phyloP scores from a whole-genome alignment of 2,113 vertebrate genomes.

The Indicator indicator region DNA sequence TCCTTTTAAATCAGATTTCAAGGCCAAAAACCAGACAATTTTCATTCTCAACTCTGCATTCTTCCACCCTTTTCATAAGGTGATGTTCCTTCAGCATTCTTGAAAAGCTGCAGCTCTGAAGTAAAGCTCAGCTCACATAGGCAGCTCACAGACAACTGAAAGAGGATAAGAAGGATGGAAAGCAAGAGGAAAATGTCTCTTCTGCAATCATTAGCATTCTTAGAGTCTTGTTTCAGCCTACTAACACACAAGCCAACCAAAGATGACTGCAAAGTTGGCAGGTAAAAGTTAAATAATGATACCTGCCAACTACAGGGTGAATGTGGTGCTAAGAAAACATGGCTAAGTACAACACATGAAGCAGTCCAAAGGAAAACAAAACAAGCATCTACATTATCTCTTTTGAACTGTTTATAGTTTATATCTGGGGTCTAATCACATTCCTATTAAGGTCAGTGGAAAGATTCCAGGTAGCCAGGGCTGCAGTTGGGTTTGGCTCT shows the following conservation, averaged over 20 bases:
- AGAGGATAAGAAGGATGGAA: not conserved
- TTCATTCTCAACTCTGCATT: not conserved
- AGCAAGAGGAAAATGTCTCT: not conserved
- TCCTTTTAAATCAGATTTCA: not conserved
- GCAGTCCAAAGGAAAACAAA: not conserved
- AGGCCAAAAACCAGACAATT: not conserved
- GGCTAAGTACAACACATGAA: not conserved
- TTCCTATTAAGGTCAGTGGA: slow-evolving; percentile 23
- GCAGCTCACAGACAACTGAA: not conserved
- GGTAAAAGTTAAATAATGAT: slow-evolving; percentile 33
- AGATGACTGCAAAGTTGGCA: not conserved
- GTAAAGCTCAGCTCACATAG: not conserved
- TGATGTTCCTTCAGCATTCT: fast-evolving
- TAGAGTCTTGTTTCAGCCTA: not conserved
- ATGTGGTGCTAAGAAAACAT: not conserved
- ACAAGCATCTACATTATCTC: slow-evolving; percentile 5
- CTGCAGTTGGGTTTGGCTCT: not conserved
- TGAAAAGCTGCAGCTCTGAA: not conserved
- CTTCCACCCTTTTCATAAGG: not conserved
- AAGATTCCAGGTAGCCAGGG: not conserved
- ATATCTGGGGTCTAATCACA: not conserved
- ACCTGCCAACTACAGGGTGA: slow-evolving; percentile 1
- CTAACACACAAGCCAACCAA: not conserved
- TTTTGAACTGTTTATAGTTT: slow-evolving; percentile 18
- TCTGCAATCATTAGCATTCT: not conserved